Conservation (phyloP, 2,888 invertebrate species). For the Pasiphila rectangulata region DNA sequence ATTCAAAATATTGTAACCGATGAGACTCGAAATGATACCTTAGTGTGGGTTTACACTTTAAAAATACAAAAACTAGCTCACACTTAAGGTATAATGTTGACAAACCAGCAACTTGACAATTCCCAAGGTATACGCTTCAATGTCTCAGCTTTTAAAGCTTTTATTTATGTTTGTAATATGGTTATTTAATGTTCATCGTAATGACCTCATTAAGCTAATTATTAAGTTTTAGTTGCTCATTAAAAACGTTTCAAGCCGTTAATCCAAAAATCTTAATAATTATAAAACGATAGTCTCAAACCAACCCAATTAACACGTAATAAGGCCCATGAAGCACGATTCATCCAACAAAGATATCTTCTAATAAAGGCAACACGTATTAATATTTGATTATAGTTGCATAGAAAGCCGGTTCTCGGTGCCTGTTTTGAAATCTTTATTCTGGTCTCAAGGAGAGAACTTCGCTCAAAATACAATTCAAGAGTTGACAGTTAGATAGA, state of each 20-base stretch:
- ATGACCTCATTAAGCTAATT: neutral
- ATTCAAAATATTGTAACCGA: no score
- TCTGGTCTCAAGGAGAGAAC: no score
- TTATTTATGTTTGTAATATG: no score
- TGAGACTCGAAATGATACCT: no score
- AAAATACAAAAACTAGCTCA: no score
- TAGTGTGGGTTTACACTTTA: no score
- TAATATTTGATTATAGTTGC: conserved; percentile 44
- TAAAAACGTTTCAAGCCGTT: conserved; percentile 11
- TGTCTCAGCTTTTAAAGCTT: no score
- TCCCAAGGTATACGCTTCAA: no score
- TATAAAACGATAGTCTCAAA: conserved; percentile 37
- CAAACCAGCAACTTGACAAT: no score
- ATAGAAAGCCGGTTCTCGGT: conserved; percentile 6
- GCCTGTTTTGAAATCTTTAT: neutral
- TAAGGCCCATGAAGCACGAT: conserved; percentile 59
- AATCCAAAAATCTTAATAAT: conserved; percentile 26
- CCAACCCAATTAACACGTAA: conserved; percentile 64
- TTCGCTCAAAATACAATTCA: no score
- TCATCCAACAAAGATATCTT: conserved; percentile 66
- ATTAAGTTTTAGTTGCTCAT: neutral
- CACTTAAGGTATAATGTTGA: no score
- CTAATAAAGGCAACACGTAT: conserved; percentile 64
- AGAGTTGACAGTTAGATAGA: no score
- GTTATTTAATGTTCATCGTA: neutral